Evolutionary conservation across 2,113 vertebrate species (phyloP), one percentile per base, ranked within the genome.

Genomic region (Cryptoleucopteryx plumbea): DNA sequence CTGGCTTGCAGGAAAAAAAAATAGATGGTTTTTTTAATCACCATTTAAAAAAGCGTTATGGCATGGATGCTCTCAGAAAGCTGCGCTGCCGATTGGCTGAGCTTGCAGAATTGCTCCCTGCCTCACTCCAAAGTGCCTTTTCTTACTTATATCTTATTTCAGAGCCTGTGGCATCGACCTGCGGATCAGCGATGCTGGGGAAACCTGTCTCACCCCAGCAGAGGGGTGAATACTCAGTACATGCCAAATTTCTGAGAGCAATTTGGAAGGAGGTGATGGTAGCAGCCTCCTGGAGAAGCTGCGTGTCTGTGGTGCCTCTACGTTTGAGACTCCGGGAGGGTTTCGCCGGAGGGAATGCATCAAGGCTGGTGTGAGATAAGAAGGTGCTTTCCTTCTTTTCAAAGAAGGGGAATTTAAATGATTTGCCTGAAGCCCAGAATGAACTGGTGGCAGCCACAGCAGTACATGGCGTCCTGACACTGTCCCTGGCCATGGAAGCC

Each of bases 111-210:
- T 38, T 3, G 2, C 42, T 62, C 77, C 62, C 20, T 18, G 22
- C 29, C 26, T 42, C 2, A 3, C 42, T 59, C 82, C 58, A 29
- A 93, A 82, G n/a, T 42, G 40, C 45, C 72, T 90, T 90, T 93
- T 83, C 48, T 72, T 71, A 68, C 34, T 82, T 36, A 5, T 11
- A 3, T 20, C 65, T 78, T 82, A 89, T 84, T 47, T 65, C 22
- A 19, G 27, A 85, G 78, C 34, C 58, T 5, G 3, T 19, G 68
- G 65, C 75, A 73, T 56, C 3, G 3, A 13, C 50, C 55, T 1
- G 1, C 0, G 0, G 23, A 52, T 27, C 38, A 75, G 43, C 1
- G 1, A 40, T 32, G 48, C 25, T 0, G 0, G 26, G 47, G 34
- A 82, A 70, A 27, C 20, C 45, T 1, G 1, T 17, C 63, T 73